Percentiles rank a stretch among this genome's conserved stretches.
phyloP scores from a whole-genome alignment of 2,888 invertebrate species.

The Nomada hirtipes region DNA sequence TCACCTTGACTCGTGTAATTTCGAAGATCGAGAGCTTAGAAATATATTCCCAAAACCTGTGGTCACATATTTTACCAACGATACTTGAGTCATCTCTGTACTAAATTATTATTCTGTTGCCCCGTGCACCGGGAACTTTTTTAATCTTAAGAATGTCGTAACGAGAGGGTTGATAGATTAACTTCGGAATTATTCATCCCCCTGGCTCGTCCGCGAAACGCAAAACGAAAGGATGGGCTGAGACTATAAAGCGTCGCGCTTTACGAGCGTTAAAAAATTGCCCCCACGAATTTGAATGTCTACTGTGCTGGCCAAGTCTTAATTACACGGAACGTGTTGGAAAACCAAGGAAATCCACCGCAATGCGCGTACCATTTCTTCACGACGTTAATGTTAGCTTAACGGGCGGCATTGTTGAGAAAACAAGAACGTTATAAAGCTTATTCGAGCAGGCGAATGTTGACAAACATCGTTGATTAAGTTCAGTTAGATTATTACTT shows the following conservation, averaged over 20 bases:
- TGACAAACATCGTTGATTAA: no score
- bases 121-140: no score
- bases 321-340: constrained; percentile 52
- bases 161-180: constrained; percentile 17
- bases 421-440: neutral
- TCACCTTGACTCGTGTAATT: no score
- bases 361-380: constrained; percentile 26
- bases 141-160: no score
- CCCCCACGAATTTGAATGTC: constrained; percentile 43
- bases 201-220: no score
- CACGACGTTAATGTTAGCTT: constrained; percentile 29
- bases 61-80: no score
- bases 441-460: no score
- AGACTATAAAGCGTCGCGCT: constrained; percentile 34
- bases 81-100: no score
- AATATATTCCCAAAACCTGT: no score
- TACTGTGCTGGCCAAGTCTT: constrained; percentile 22
- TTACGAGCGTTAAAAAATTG: constrained; percentile 36
- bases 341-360: constrained; percentile 26
- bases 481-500: no score
- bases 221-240: neutral
- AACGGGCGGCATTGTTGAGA: neutral
- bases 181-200: neutral
- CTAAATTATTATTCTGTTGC: no score
- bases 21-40: no score